A percentile compares a stretch with the other conserved stretches of the same genome.
These are phyloP conservation scores for Halocaridina rubra DNA, from an alignment of 2,888 invertebrate genomes.

Conservation along the genomic window DNA sequence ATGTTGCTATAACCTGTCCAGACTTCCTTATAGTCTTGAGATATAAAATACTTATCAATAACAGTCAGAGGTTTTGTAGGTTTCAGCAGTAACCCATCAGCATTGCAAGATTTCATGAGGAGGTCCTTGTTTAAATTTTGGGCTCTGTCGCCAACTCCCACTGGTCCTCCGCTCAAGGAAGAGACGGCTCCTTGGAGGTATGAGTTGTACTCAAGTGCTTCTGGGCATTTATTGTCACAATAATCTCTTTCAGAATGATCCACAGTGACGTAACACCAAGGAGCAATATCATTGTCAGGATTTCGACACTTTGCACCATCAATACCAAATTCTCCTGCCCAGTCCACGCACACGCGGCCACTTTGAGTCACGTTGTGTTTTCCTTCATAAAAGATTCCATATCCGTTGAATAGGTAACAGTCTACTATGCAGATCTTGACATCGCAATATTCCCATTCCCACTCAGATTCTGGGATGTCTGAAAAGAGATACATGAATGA, in stretches of 20 bases:
- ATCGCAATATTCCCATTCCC: too few relatives aligned
- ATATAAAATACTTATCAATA: slow-evolving; percentile 33
- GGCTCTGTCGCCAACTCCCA: slow-evolving; percentile 38
- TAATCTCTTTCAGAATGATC: slow-evolving; percentile 30
- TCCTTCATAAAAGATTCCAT: too few relatives aligned
- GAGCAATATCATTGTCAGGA: slow-evolving; percentile 39
- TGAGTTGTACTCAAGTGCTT: slow-evolving; percentile 24
- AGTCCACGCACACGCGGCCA: slow-evolving; percentile 35
- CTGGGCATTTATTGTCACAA: slow-evolving; percentile 44
- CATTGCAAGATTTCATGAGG: slow-evolving; percentile 35
- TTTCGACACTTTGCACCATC: slow-evolving; percentile 29
- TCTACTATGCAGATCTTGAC: too few relatives aligned
- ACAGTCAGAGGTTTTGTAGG: slow-evolving; percentile 43
- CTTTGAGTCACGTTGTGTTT: slow-evolving; percentile 33
- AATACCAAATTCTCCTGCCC: slow-evolving; percentile 14
- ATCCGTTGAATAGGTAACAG: too few relatives aligned
- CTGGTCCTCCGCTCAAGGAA: slow-evolving; percentile 29
- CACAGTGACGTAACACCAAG: slow-evolving; percentile 38
- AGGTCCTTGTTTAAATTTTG: slow-evolving; percentile 28
- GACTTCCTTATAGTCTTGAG: slow-evolving; percentile 22
- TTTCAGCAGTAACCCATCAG: slow-evolving; percentile 25
- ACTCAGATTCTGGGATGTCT: too few relatives aligned
- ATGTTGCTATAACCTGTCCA: slow-evolving; percentile 39
- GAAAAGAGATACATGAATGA: too few relatives aligned
- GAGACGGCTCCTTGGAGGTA: slow-evolving; percentile 33